These are phyloP conservation scores for Antheraea assamensis DNA, from an alignment of 2,888 invertebrate genomes.

Conservation along the genomic window DNA sequence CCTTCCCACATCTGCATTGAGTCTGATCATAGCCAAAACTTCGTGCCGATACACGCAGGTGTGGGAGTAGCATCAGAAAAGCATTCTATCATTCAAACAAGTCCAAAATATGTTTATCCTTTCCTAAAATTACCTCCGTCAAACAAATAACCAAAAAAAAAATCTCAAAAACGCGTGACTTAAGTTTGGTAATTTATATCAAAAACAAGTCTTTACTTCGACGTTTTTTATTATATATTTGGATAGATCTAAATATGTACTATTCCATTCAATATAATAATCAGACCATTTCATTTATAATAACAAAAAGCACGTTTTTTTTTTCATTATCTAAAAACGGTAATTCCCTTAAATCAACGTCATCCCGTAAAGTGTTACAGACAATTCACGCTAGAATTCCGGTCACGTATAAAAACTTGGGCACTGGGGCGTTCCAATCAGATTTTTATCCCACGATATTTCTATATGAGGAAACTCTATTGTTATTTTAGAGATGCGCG, in stretches of 20 bases:
- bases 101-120: not conserved
- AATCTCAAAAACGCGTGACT: too few species aligned
- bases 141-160: too few species aligned
- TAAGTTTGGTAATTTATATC: too few species aligned
- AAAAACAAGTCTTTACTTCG: too few species aligned
- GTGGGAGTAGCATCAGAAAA: too few species aligned
- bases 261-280: conserved; percentile 4
- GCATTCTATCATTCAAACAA: too few species aligned
- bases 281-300: conserved; percentile 18
- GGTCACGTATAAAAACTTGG: conserved; percentile 36
- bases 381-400: conserved; percentile 27
- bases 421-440: conserved; percentile 20
- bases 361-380: conserved; percentile 32
- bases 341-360: conserved; percentile 22
- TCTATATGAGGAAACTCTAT: conserved; percentile 31
- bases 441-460: conserved; percentile 32
- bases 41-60: too few species aligned
- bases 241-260: too few species aligned
- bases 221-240: too few species aligned
- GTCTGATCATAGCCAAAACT: too few species aligned
- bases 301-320: conserved; percentile 27
- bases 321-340: conserved; percentile 27
- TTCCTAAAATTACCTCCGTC: too few species aligned
- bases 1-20: too few species aligned
- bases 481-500: conserved; percentile 27